Evolutionary conservation across 2,888 invertebrate genomes (phyloP).

Genomic region (Cosmia pyralina): DNA sequence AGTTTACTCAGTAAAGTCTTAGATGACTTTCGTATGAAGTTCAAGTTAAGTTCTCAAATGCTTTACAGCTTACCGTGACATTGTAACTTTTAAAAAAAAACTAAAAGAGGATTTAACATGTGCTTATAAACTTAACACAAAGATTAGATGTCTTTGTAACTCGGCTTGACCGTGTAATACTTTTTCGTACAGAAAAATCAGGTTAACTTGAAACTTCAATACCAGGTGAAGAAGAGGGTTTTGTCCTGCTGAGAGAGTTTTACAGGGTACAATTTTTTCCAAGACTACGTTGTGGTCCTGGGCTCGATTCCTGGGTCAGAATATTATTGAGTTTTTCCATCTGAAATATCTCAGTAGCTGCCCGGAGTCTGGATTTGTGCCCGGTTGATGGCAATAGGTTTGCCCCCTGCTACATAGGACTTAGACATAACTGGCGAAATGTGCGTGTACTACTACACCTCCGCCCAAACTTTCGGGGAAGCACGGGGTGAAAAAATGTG

Average conservation of each 20-base stretch:
- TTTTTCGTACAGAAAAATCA: not conserved
- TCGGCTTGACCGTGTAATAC: not conserved
- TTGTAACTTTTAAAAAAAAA: constrained; percentile 1
- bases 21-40: constrained; percentile 21
- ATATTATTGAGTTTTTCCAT: not conserved
- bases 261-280: not conserved
- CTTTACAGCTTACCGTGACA: constrained; percentile 6
- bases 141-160: not conserved
- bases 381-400: not conserved
- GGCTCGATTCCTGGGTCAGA: too few species aligned
- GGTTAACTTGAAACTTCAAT: not conserved
- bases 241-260: not conserved
- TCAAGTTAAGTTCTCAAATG: constrained; percentile 18
- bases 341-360: not conserved
- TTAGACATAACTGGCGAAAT: too few species aligned
- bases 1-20: constrained; percentile 7
- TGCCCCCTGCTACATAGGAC: too few species aligned
- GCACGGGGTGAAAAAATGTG: too few species aligned
- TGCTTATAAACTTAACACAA: not conserved
- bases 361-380: not conserved
- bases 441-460: too few species aligned
- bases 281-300: too few species aligned
- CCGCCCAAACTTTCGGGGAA: too few species aligned
- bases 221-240: not conserved
- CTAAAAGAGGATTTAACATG: not conserved